Base-by-base conservation (phyloP, 1,140 invertebrate species). In the Philotrypesis tridentata region DNA sequence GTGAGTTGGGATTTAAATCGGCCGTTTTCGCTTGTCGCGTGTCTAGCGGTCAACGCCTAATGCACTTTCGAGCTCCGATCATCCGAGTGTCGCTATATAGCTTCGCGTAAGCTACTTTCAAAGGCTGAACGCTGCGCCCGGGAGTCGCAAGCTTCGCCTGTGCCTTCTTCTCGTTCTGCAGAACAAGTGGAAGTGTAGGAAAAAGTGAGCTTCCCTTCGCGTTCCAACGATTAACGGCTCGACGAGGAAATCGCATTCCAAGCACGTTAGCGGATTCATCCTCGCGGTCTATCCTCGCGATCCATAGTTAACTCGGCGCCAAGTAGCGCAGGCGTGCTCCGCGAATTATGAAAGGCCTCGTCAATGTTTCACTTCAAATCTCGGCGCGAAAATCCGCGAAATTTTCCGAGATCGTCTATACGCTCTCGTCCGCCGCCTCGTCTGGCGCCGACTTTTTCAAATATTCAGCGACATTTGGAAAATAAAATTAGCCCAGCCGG, bases 1-100 rank as follows among this genome's bases (percentile, higher is more conserved):
- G 97, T 98, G 91, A 94, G 94, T 93, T 55, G 21, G 48, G 7
- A n/a, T 17, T 55, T 55, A 21, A 7, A 55, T 55, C 21, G 14
- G n/a, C n/a, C n/a, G n/a, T n/a, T n/a, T n/a, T n/a, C 17, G 21
- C 60, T 21, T 1, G n/a, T 60, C 9, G 48, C 29, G 25, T n/a
- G 48, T 55, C 14, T 55, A 55, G 48, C n/a, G 17, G 48, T 3
- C 17, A 17, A 55, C 21, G n/a, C 21, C 14, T 74, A 60, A 74
- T 74, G 72, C 21, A 55, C 48, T 55, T 55, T 17, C 17, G n/a
- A 55, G 48, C 48, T 17, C 48, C 48, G 48, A 55, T 55, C 48
- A n/a, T 55, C 48, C 48, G 48, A 55, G 14, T 55, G 21, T 55
- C 48, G 3, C 7, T n/a, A n/a, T 17, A 43, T 17, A n/a, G 48